A percentile compares a stretch with the other conserved stretches of the same genome.
phyloP scores from a whole-genome alignment of 1,140 invertebrate genomes.

The Archivesica marissinica region DNA sequence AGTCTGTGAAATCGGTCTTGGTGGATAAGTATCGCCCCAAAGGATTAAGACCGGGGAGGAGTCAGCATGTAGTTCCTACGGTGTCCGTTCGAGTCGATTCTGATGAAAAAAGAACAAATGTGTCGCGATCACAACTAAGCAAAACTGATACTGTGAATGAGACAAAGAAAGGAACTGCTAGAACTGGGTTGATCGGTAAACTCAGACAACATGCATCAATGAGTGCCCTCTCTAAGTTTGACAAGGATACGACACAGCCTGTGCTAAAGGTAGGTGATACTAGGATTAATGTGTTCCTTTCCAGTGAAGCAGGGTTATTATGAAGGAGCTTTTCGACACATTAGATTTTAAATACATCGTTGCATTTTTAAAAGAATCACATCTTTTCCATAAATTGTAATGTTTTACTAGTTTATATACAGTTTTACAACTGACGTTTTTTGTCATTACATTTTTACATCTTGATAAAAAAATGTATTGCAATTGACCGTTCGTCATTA shows the following conservation, averaged over 20 bases:
- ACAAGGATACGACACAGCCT: neutral
- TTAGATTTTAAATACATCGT: no score
- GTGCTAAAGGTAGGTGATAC: neutral
- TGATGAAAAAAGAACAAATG: neutral
- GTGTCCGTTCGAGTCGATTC: neutral
- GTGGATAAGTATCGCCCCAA: neutral
- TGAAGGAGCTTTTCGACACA: no score
- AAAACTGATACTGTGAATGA: neutral
- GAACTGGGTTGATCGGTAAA: neutral
- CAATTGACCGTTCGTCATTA: no score
- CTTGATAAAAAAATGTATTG: no score
- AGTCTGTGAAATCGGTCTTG: neutral
- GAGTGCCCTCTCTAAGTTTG: neutral
- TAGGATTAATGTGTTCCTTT: no score
- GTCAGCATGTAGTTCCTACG: neutral
- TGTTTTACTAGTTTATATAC: no score
- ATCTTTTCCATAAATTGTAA: no score
- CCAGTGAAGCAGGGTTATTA: no score
- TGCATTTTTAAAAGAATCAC: no score
- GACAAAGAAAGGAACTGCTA: neutral
- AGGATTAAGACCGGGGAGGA: conserved; percentile 6
- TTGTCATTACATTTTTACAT: no score
- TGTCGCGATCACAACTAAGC: neutral
- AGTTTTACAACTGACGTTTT: no score
- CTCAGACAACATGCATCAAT: neutral